A percentile compares a stretch with the other conserved stretches of the same genome.
Conservation (phyloP, 2,888 invertebrate genomes). For the Laothoe populi region DNA sequence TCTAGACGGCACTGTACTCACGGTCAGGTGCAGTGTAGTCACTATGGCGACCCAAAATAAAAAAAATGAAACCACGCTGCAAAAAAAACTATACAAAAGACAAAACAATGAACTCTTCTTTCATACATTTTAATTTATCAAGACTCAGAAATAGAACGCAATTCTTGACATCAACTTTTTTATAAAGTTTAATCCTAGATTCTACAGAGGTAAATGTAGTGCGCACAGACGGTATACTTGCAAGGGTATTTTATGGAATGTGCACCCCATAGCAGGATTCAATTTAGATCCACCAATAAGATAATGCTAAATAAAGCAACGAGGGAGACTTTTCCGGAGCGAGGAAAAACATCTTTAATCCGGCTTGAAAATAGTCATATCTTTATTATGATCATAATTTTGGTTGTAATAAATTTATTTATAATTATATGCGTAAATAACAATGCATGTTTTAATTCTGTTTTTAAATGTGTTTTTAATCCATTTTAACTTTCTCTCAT, state of each 20-base stretch:
- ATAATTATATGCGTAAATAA: no score
- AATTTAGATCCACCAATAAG: conserved; percentile 77
- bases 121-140: no score
- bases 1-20: no score
- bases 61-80: no score
- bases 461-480: no score
- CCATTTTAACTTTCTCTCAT: no score
- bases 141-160: background rate
- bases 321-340: conserved; percentile 17
- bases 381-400: background rate
- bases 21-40: no score
- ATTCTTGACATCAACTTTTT: conserved; percentile 33
- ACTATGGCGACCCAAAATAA: no score
- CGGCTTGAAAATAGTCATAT: background rate
- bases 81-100: no score
- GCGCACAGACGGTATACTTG: conserved; percentile 43
- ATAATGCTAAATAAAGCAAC: conserved; percentile 47
- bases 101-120: no score
- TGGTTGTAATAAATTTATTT: no score
- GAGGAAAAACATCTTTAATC: conserved; percentile 7
- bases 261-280: conserved; percentile 72
- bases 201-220: conserved; percentile 44
- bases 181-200: conserved; percentile 46
- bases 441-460: no score
- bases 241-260: conserved; percentile 68